These are phyloP conservation scores for Dysdera silvatica DNA, from an alignment of 1,140 invertebrate genomes.

Conservation along the genomic window DNA sequence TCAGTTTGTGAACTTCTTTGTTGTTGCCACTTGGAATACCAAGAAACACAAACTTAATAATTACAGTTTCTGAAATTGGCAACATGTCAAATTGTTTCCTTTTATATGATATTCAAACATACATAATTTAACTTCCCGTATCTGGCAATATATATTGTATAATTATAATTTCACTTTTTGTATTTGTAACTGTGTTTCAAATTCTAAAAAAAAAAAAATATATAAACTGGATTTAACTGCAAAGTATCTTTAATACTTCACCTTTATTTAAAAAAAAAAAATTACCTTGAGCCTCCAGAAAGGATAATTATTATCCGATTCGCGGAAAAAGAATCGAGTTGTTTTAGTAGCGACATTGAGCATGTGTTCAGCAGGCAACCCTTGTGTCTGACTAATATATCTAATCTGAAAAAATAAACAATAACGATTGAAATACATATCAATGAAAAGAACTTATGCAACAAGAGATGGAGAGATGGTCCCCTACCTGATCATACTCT, in stretches of 20 bases:
- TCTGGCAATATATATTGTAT: no score
- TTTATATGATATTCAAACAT: no score
- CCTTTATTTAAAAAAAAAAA: not conserved
- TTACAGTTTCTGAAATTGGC: no score
- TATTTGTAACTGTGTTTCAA: no score
- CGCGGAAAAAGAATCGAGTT: slow-evolving; percentile 94
- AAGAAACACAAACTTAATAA: no score
- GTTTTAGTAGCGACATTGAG: slow-evolving; percentile 96
- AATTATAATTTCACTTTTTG: no score
- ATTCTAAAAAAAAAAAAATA: not conserved
- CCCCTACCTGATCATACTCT: slow-evolving; percentile 75
- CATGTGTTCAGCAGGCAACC: slow-evolving; percentile 94
- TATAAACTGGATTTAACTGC: no score
- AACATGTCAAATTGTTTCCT: no score
- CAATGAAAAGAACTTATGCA: not conserved
- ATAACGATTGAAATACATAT: not conserved
- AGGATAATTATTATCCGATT: slow-evolving; percentile 84
- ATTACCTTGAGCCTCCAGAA: slow-evolving; percentile 81
- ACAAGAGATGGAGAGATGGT: not conserved
- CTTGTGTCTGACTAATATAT: slow-evolving; percentile 81
- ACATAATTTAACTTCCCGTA: no score
- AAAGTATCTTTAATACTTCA: no score
- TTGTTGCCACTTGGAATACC: no score
- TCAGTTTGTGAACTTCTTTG: no score
- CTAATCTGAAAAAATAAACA: slow-evolving; percentile 50